phyloP scores from a whole-genome alignment of 2,888 invertebrate species.

The Saturnia pavonia region DNA sequence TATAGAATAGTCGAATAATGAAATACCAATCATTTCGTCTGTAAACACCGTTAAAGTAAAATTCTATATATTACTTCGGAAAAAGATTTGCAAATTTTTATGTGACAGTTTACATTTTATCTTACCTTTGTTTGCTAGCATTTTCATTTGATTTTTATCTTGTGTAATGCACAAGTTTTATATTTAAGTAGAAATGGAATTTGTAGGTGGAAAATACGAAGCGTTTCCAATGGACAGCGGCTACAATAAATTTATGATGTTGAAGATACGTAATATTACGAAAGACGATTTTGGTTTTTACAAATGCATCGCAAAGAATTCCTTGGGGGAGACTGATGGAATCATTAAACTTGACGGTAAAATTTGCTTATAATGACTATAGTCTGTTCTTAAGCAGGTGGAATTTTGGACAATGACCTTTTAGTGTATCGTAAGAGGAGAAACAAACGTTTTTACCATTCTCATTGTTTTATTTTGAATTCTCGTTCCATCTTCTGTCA shows the following conservation, averaged over 20 bases:
- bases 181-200: slow-evolving; percentile 84
- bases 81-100: slow-evolving; percentile 30
- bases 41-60: slow-evolving; percentile 34
- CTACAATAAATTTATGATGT: slow-evolving; percentile 95
- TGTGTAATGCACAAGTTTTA: slow-evolving; percentile 56
- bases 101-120: slow-evolving; percentile 22
- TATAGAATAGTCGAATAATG: slow-evolving; percentile 48
- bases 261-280: slow-evolving; percentile 92
- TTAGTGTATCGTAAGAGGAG: too few relatives aligned
- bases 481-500: too few relatives aligned
- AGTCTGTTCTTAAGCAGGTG: slow-evolving; percentile 38
- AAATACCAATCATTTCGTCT: slow-evolving; percentile 41
- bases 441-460: too few relatives aligned
- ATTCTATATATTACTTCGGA: slow-evolving; percentile 32
- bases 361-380: neutral
- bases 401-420: too few relatives aligned
- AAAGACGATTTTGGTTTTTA: slow-evolving; percentile 93
- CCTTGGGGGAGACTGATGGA: slow-evolving; percentile 94
- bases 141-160: slow-evolving; percentile 5
- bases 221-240: slow-evolving; percentile 92
- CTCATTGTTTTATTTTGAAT: too few relatives aligned
- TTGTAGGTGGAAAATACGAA: slow-evolving; percentile 94
- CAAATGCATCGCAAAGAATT: slow-evolving; percentile 96
- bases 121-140: slow-evolving; percentile 10
- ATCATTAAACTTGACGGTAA: slow-evolving; percentile 95